These are phyloP conservation scores for Lepidothrix coronata DNA, from an alignment of 2,113 vertebrate species.

Conservation along the genomic window DNA sequence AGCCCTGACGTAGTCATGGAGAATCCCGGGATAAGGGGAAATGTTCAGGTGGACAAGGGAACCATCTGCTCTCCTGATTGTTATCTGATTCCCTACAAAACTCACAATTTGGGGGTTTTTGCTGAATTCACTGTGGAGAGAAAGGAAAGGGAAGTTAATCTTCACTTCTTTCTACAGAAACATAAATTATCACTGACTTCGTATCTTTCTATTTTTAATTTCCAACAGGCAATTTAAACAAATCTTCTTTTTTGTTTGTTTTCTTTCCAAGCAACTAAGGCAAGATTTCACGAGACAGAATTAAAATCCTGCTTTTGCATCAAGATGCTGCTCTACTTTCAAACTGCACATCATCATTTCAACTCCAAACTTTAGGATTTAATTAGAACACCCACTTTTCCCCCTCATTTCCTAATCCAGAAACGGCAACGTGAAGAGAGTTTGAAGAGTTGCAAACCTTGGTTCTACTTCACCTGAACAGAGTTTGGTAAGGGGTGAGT, in stretches of 20 bases:
- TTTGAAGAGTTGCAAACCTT: not conserved
- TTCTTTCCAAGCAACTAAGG: not conserved
- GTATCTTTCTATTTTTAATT: accelerated
- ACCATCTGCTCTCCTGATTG: conserved; percentile 87
- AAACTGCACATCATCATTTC: not conserved
- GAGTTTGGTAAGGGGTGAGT: not conserved
- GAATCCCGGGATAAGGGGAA: conserved; percentile 84
- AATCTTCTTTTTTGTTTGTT: not conserved
- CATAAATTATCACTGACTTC: accelerated
- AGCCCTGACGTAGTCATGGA: conserved; percentile 81
- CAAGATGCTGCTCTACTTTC: not conserved
- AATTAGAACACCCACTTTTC: not conserved
- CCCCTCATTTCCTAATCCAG: not conserved
- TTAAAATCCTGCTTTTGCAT: not conserved
- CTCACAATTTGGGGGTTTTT: conserved; percentile 83
- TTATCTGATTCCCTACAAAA: conserved; percentile 86
- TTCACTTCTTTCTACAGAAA: not conserved
- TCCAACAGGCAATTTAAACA: not conserved
- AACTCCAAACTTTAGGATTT: not conserved
- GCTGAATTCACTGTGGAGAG: conserved; percentile 83
- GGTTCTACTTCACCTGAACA: not conserved
- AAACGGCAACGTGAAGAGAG: not conserved
- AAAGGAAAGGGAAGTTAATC: not conserved
- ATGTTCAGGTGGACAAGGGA: conserved; percentile 85
- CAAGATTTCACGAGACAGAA: not conserved